Percentiles rank a stretch among this genome's conserved stretches.
Conservation (phyloP, 2,888 invertebrate genomes). For the Nemotelus pantherinus region DNA sequence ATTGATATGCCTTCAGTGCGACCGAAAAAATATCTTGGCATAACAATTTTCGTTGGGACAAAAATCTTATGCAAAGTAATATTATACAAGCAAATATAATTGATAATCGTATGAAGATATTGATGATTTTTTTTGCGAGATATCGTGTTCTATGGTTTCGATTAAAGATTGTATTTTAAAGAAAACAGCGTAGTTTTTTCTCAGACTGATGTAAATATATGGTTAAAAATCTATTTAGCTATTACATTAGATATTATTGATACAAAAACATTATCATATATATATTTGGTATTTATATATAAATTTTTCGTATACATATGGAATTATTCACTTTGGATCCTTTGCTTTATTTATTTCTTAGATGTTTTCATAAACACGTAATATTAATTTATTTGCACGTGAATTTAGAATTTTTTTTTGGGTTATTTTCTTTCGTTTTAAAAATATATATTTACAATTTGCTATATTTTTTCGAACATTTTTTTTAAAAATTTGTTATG, state of each 20-base stretch:
- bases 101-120: too few relatives aligned
- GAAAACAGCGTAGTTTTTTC: neutral
- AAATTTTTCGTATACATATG: conserved; percentile 24
- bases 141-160: too few relatives aligned
- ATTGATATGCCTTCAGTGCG: too few relatives aligned
- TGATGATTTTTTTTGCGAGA: too few relatives aligned
- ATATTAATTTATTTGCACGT: neutral
- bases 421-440: neutral
- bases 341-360: neutral
- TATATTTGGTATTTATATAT: neutral
- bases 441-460: conserved; percentile 1
- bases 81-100: too few relatives aligned
- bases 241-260: neutral
- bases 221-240: conserved; percentile 21
- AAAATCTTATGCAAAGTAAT: too few relatives aligned
- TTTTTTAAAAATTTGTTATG: neutral
- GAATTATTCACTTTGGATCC: neutral
- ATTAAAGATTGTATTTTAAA: neutral
- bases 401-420: conserved; percentile 8
- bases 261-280: neutral
- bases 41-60: too few relatives aligned
- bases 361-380: neutral
- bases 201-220: conserved; percentile 23
- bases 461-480: conserved; percentile 6
- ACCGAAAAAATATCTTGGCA: too few relatives aligned